Conservation (phyloP, 2,888 invertebrate species). For the Agrochola lota region DNA sequence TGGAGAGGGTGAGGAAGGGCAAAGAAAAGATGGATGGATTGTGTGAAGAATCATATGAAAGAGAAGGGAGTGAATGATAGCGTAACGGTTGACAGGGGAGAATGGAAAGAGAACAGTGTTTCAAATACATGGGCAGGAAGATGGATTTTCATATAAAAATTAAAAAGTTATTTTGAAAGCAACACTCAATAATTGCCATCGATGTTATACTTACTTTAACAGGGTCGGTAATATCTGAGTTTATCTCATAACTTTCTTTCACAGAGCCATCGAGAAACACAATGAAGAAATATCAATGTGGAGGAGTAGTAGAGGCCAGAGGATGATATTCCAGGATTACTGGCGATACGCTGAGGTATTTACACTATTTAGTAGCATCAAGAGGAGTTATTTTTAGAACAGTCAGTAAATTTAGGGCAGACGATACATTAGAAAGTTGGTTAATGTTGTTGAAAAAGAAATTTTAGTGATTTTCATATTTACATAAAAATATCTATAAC, state of each 20-base stretch:
- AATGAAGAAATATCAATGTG: constrained; percentile 43
- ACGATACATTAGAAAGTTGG: neutral
- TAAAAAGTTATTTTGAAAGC: no score
- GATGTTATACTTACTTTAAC: neutral
- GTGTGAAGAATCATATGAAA: no score
- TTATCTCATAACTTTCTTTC: neutral
- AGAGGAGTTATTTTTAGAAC: neutral
- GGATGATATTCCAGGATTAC: constrained; percentile 55
- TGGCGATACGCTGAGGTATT: constrained; percentile 54
- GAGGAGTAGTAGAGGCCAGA: constrained; percentile 8
- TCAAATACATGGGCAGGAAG: no score
- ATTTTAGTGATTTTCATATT: neutral
- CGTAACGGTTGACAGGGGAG: no score
- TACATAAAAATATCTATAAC: neutral
- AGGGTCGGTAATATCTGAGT: neutral
- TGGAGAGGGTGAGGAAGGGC: no score
- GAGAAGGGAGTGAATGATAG: no score
- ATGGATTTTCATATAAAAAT: neutral
- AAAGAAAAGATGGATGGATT: no score
- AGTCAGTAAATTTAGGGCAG: neutral
- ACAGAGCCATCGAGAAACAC: constrained; percentile 48
- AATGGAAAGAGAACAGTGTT: no score
- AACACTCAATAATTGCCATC: neutral
- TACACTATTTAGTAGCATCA: no score
- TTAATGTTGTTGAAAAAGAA: neutral